phyloP scores from a whole-genome alignment of 2,888 invertebrate species.

The Leptodirus hochenwartii region DNA sequence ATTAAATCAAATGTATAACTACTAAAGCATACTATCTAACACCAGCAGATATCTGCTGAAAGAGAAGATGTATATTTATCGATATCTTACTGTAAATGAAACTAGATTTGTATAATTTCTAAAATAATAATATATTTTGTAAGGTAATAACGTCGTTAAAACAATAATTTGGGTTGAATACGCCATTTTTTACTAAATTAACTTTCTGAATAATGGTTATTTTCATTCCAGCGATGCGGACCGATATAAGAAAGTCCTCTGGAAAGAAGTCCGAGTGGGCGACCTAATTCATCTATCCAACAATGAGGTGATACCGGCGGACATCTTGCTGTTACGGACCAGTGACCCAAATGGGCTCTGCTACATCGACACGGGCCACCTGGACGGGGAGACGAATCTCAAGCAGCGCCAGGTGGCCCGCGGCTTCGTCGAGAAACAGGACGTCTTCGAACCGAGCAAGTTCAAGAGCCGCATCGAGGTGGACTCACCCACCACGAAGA shows the following conservation, averaged over 20 bases:
- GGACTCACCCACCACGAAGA: slow-evolving; percentile 87
- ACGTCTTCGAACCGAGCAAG: slow-evolving; percentile 57
- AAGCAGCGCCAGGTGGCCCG: slow-evolving; percentile 79
- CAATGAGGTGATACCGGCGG: slow-evolving; percentile 93
- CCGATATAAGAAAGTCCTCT: slow-evolving; percentile 67
- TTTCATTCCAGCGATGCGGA: slow-evolving; percentile 48
- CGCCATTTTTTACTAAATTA: no score
- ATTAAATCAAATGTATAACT: no score
- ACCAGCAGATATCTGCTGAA: no score
- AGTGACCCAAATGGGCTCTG: slow-evolving; percentile 79
- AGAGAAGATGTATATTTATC: no score
- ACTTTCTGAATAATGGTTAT: no score
- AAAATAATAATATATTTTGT: no score
- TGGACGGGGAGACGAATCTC: slow-evolving; percentile 92
- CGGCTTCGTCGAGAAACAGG: slow-evolving; percentile 55
- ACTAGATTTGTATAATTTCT: no score
- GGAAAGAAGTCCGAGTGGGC: slow-evolving; percentile 83
- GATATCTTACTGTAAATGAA: no score
- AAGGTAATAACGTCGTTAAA: no score
- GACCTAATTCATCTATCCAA: slow-evolving; percentile 90
- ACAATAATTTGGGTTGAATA: no score
- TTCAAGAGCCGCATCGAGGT: slow-evolving; percentile 78
- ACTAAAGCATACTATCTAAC: no score
- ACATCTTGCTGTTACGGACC: slow-evolving; percentile 74
- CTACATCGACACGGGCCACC: slow-evolving; percentile 88